phyloP scores from a whole-genome alignment of 2,113 vertebrate species.

The Speoplatyrhinus poulsoni region DNA sequence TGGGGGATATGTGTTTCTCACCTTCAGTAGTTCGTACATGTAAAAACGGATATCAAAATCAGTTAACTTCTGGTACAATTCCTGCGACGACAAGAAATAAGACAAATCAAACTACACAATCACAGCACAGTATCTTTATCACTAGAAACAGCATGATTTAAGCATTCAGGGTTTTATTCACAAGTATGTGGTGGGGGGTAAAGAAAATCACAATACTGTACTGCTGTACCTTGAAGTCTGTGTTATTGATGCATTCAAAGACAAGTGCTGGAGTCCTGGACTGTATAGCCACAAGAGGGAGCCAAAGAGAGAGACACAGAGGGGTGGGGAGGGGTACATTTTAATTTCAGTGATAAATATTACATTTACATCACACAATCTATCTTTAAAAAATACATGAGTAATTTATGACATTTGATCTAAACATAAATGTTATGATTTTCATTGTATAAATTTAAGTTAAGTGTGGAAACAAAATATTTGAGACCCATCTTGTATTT shows the following conservation, averaged over 20 bases:
- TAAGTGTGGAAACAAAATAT: too few relatives aligned
- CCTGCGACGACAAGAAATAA: slow-evolving; percentile 75
- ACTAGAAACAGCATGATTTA: too few relatives aligned
- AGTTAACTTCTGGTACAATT: slow-evolving; percentile 98
- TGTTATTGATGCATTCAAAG: slow-evolving; percentile 99
- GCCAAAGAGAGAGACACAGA: neutral
- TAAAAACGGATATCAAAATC: slow-evolving; percentile 99
- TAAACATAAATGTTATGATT: too few relatives aligned
- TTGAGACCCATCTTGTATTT: too few relatives aligned
- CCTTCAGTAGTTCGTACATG: slow-evolving; percentile 99
- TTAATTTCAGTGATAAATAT: neutral
- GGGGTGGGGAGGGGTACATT: neutral
- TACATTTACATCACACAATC: too few relatives aligned
- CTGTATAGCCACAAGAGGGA: slow-evolving; percentile 34
- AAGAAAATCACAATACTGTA: neutral
- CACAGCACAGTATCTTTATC: too few relatives aligned
- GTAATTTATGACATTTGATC: too few relatives aligned
- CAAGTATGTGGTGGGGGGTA: slow-evolving; percentile 3
- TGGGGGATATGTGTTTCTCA: slow-evolving; percentile 67
- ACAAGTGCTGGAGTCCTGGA: slow-evolving; percentile 90
- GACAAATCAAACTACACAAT: neutral
- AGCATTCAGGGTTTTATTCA: neutral
- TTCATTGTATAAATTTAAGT: too few relatives aligned
- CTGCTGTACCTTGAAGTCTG: slow-evolving; percentile 95
- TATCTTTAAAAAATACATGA: too few relatives aligned